phyloP scores from a whole-genome alignment of 2,888 invertebrate genomes.

The Alsophila aescularia region DNA sequence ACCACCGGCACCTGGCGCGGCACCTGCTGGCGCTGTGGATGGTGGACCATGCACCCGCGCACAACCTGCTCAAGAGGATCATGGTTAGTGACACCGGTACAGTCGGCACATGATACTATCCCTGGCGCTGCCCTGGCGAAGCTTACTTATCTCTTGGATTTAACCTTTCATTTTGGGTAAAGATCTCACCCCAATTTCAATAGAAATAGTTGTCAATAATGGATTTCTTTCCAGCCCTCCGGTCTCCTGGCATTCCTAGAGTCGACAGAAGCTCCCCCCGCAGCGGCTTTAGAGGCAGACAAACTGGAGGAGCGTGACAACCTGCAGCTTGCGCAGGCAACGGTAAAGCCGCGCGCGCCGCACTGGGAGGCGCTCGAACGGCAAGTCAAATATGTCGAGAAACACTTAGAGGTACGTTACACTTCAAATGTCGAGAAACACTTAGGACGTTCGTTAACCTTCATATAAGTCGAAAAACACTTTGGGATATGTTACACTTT shows the following conservation, averaged over 20 bases:
- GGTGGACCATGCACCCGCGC: constrained; percentile 96
- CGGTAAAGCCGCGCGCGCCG: constrained; percentile 87
- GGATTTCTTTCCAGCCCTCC: constrained; percentile 87
- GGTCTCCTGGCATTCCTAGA: constrained; percentile 96
- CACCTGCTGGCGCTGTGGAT: constrained; percentile 98
- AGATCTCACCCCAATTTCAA: too few relatives aligned
- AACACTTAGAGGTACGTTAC: constrained; percentile 91
- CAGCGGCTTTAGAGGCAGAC: constrained; percentile 88
- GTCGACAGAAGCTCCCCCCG: constrained; percentile 92
- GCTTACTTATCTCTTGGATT: too few relatives aligned
- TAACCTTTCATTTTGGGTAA: too few relatives aligned
- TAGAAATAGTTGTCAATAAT: too few relatives aligned
- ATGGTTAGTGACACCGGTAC: constrained; percentile 91
- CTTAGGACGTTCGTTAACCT: too few relatives aligned
- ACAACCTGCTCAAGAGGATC: constrained; percentile 93
- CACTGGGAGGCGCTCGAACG: constrained; percentile 89
- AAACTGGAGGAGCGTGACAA: constrained; percentile 94
- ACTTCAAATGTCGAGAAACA: too few relatives aligned
- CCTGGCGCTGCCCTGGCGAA: too few relatives aligned
- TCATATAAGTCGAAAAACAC: too few relatives aligned
- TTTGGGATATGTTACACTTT: too few relatives aligned
- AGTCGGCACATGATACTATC: too few relatives aligned
- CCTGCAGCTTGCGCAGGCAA: constrained; percentile 93
- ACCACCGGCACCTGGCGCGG: constrained; percentile 94
- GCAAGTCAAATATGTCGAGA: constrained; percentile 91